phyloP scores from a whole-genome alignment of 2,888 invertebrate species.

The Diarsia mendica region DNA sequence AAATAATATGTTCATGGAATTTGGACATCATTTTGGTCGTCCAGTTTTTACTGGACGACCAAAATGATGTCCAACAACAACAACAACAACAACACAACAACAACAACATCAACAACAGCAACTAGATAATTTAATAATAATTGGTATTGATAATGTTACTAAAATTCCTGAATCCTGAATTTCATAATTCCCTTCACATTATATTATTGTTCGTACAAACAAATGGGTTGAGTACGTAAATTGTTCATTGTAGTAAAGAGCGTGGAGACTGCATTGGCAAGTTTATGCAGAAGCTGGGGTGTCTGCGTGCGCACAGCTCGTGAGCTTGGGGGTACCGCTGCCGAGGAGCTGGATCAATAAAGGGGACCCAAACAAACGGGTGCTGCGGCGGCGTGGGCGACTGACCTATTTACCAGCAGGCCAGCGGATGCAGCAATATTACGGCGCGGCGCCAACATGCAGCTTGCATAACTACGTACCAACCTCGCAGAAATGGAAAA shows the following conservation, averaged over 20 bases:
- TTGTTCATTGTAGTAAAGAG: constrained; percentile 59
- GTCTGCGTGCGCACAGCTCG: constrained; percentile 83
- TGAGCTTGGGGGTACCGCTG: constrained; percentile 40
- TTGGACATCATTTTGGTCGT: background rate
- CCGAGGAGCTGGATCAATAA: constrained; percentile 81
- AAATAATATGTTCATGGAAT: background rate
- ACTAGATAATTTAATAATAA: background rate
- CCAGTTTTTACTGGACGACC: too few relatives aligned
- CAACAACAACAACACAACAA: too few relatives aligned
- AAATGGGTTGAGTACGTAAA: constrained; percentile 49
- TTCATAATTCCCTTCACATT: background rate
- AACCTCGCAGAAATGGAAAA: constrained; percentile 43
- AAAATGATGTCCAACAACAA: too few relatives aligned
- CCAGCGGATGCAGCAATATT: constrained; percentile 71
- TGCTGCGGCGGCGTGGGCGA: constrained; percentile 82
- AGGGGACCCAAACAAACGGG: constrained; percentile 88
- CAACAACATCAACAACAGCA: too few relatives aligned
- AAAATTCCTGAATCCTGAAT: background rate
- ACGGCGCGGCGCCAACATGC: constrained; percentile 58
- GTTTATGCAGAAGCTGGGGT: constrained; percentile 65
- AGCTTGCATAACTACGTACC: constrained; percentile 54
- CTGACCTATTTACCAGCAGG: constrained; percentile 83
- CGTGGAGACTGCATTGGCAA: constrained; percentile 66
- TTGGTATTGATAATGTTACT: background rate
- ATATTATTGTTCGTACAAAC: constrained; percentile 3